A percentile compares a stretch with the other conserved stretches of the same genome.
phyloP scores from a whole-genome alignment of 2,113 vertebrate genomes.

The Rhodinocichla rosea region DNA sequence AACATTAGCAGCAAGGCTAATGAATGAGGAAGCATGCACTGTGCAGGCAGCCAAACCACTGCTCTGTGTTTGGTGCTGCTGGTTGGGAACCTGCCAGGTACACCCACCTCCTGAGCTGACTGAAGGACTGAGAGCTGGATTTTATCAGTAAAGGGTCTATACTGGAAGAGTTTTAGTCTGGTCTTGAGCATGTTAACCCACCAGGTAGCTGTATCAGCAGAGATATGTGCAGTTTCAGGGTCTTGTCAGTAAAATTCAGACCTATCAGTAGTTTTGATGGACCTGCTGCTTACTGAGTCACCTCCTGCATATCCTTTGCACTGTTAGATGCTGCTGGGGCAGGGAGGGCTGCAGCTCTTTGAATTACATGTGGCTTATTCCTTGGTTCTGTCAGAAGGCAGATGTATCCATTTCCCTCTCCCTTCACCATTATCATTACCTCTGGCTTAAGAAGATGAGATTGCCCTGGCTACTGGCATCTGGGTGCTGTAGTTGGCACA shows the following conservation, averaged over 20 bases:
- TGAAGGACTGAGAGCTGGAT: not conserved
- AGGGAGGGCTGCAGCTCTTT: not conserved
- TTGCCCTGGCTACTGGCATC: no score
- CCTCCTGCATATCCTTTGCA: accelerated
- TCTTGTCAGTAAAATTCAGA: not conserved
- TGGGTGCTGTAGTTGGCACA: not conserved
- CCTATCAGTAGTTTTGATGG: not conserved
- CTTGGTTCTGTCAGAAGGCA: not conserved
- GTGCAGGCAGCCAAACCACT: not conserved
- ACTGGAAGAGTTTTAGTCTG: accelerated
- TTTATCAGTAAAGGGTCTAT: not conserved
- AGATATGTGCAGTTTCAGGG: not conserved
- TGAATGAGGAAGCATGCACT: not conserved
- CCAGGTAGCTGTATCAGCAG: not conserved
- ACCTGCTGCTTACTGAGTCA: not conserved
- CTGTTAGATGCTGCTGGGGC: not conserved
- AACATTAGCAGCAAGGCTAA: not conserved
- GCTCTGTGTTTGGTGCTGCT: not conserved
- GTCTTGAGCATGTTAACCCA: not conserved
- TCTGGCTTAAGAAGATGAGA: not conserved
- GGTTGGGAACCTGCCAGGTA: not conserved
- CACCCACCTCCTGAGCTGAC: not conserved
- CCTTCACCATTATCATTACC: not conserved
- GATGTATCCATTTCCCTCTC: not conserved
- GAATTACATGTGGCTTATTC: not conserved